A percentile compares a stretch with the other conserved stretches of the same genome.
Conservation (phyloP, 2,797 vertebrate genomes). For the Chrysocyon brachyurus region DNA sequence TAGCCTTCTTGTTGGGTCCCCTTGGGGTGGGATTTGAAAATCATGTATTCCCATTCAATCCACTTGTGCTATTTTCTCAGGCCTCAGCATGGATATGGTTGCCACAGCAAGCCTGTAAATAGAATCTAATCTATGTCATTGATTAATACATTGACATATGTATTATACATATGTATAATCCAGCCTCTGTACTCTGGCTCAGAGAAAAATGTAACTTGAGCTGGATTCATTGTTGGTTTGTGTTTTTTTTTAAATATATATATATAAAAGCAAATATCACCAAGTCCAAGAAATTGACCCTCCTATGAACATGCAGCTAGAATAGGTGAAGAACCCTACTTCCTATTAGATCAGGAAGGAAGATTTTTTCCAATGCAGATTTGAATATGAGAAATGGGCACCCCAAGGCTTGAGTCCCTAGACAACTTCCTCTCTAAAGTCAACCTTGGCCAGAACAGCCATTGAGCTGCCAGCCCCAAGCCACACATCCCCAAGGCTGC, state of each 20-base stretch:
- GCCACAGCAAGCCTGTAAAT: slow-evolving; percentile 12
- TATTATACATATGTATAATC: background rate
- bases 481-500: background rate
- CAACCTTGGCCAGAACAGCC: background rate
- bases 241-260: background rate
- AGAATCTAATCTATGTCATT: background rate
- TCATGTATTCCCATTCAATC: background rate
- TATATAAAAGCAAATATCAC: background rate
- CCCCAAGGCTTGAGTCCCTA: background rate
- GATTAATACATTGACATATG: background rate
- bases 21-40: slow-evolving; percentile 18
- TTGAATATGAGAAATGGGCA: background rate
- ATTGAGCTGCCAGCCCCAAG: background rate
- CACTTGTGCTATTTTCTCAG: background rate
- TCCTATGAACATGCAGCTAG: background rate
- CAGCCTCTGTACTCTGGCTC: background rate
- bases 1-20: background rate
- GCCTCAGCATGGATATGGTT: slow-evolving; percentile 24
- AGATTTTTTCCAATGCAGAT: background rate
- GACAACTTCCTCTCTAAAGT: background rate
- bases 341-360: background rate
- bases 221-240: background rate
- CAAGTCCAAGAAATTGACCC: background rate
- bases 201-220: background rate
- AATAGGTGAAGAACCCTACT: background rate